phyloP scores from a whole-genome alignment of 2,888 invertebrate species.

The Peribatodes rhomboidaria region DNA sequence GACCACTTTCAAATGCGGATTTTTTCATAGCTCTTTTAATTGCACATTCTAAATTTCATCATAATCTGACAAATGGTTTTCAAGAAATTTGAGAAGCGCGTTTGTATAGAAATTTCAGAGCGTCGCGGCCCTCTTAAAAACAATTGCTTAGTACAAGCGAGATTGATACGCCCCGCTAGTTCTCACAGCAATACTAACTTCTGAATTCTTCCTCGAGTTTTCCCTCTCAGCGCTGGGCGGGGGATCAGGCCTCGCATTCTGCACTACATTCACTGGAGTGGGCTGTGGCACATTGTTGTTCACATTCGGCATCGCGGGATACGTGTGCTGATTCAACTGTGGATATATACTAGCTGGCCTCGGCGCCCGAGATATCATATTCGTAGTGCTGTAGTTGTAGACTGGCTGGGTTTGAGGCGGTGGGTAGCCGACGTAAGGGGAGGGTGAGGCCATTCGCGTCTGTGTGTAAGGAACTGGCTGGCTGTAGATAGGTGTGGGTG shows the following conservation, averaged over 20 bases:
- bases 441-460: constrained; percentile 74
- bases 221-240: constrained; percentile 61
- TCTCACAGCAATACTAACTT: constrained; percentile 62
- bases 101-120: no score
- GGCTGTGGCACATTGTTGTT: constrained; percentile 19
- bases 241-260: constrained; percentile 52
- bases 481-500: constrained; percentile 66
- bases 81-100: no score
- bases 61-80: no score
- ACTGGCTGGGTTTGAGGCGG: constrained; percentile 49
- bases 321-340: constrained; percentile 69
- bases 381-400: constrained; percentile 78
- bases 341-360: constrained; percentile 70
- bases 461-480: constrained; percentile 70
- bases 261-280: constrained; percentile 10
- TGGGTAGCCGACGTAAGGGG: constrained; percentile 66
- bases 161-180: background rate
- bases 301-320: constrained; percentile 53
- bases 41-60: no score
- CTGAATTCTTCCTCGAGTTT: constrained; percentile 68
- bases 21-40: no score
- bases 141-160: no score
- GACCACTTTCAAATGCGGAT: no score
- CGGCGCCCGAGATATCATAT: constrained; percentile 75
- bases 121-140: no score